Evolutionary conservation across 1,140 invertebrate genomes (phyloP).

Genomic region (Triops longicaudatus): DNA sequence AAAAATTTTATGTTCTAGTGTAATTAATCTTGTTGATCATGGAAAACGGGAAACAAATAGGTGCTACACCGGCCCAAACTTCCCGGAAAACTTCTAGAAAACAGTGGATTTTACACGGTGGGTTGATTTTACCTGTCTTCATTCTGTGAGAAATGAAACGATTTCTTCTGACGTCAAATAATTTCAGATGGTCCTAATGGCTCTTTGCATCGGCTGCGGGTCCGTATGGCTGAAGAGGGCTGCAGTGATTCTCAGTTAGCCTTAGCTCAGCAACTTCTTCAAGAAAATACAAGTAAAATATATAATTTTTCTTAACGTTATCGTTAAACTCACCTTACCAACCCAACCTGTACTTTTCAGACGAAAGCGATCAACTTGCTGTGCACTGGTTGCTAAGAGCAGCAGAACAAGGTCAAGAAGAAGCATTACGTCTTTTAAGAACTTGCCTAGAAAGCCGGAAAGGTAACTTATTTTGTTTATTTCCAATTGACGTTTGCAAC

Average conservation of each 20-base stretch:
- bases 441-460: constrained; percentile 23
- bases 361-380: constrained; percentile 25
- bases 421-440: constrained; percentile 19
- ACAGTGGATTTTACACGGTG: background rate
- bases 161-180: background rate
- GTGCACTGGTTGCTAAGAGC: constrained; percentile 27
- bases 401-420: constrained; percentile 26
- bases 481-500: background rate
- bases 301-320: background rate
- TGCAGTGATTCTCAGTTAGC: constrained; percentile 25
- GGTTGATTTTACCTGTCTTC: background rate
- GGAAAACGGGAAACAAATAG: background rate
- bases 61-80: background rate
- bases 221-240: constrained; percentile 27
- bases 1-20: background rate
- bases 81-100: background rate
- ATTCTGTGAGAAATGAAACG: background rate
- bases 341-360: background rate
- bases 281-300: constrained; percentile 17
- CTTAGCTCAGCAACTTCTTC: constrained; percentile 23
- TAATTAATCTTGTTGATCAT: background rate
- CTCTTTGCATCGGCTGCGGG: constrained; percentile 23
- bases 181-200: constrained; percentile 24
- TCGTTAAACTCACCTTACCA: background rate
- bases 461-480: background rate